Conservation (phyloP, 2,113 vertebrate genomes). For the Cygnus atratus region DNA sequence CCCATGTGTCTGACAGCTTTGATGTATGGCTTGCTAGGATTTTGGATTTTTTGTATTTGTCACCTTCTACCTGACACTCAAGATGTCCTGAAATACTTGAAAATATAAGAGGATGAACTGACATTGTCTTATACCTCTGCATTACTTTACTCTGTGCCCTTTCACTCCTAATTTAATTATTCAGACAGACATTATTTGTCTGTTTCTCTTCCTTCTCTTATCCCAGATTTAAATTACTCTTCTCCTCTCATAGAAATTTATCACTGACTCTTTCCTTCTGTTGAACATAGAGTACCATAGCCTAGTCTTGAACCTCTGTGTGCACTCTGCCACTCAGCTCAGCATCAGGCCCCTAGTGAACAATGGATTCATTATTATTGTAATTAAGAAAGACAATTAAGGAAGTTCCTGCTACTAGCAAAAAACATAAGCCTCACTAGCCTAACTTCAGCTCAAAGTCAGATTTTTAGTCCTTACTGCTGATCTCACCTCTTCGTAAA, state of each 20-base stretch:
- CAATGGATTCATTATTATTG: background rate
- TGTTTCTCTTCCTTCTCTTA: slow-evolving; percentile 5
- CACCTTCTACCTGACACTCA: background rate
- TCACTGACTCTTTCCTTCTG: background rate
- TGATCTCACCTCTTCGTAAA: background rate
- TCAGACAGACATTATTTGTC: slow-evolving; percentile 23
- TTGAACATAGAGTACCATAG: background rate
- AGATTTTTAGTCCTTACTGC: background rate
- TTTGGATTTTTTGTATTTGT: background rate
- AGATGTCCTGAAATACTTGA: slow-evolving; percentile 42
- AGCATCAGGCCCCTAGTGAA: background rate
- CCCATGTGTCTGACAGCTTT: slow-evolving; percentile 10
- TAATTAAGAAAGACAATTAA: background rate
- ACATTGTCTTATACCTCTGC: background rate
- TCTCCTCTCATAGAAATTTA: background rate
- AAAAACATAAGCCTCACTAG: background rate
- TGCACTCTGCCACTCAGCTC: background rate
- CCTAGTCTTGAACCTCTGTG: background rate
- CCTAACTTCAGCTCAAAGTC: background rate
- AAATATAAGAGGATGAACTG: slow-evolving; percentile 21
- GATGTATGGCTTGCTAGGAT: background rate
- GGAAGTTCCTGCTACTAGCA: background rate
- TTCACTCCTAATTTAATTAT: slow-evolving; percentile 55
- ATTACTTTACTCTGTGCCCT: background rate
- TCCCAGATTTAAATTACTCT: background rate